Evolutionary conservation across 2,888 invertebrate genomes (phyloP).

Genomic region (Calameuta filiformis): DNA sequence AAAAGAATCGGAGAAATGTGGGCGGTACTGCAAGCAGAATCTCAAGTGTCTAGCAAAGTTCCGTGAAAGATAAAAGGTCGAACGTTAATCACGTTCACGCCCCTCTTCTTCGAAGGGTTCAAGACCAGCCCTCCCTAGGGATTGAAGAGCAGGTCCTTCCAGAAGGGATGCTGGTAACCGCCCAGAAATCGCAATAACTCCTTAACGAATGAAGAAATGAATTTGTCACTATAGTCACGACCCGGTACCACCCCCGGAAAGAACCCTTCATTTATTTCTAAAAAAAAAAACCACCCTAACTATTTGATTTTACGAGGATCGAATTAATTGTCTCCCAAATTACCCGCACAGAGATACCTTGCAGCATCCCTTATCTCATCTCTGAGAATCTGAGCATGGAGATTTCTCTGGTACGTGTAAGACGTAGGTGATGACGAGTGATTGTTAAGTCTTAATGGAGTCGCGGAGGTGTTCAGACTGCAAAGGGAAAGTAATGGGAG

Average conservation of each 20-base stretch:
- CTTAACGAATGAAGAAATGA: slow-evolving; percentile 13
- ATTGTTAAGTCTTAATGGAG: slow-evolving; percentile 44
- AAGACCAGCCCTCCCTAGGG: slow-evolving; percentile 21
- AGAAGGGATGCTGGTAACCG: slow-evolving; percentile 27
- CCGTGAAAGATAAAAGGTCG: slow-evolving; percentile 33
- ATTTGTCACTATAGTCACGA: neutral
- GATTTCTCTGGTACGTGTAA: neutral
- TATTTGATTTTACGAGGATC: neutral
- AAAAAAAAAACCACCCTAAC: neutral
- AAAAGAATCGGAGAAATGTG: slow-evolving; percentile 69
- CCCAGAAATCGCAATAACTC: slow-evolving; percentile 34
- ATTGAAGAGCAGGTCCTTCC: slow-evolving; percentile 28
- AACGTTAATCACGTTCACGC: slow-evolving; percentile 57
- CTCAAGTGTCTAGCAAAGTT: slow-evolving; percentile 32
- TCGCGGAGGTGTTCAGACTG: slow-evolving; percentile 22
- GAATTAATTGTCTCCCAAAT: neutral
- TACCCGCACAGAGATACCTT: neutral
- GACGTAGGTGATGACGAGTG: slow-evolving; percentile 35
- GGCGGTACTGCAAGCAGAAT: slow-evolving; percentile 61
- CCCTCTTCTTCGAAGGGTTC: slow-evolving; percentile 34
- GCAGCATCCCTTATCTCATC: neutral
- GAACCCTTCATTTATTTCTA: neutral
- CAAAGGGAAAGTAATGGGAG: slow-evolving; percentile 31
- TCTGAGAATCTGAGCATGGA: neutral
- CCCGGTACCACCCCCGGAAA: neutral